Conservation (phyloP, 2,888 invertebrate genomes). For the Tetramorium bicarinatum region DNA sequence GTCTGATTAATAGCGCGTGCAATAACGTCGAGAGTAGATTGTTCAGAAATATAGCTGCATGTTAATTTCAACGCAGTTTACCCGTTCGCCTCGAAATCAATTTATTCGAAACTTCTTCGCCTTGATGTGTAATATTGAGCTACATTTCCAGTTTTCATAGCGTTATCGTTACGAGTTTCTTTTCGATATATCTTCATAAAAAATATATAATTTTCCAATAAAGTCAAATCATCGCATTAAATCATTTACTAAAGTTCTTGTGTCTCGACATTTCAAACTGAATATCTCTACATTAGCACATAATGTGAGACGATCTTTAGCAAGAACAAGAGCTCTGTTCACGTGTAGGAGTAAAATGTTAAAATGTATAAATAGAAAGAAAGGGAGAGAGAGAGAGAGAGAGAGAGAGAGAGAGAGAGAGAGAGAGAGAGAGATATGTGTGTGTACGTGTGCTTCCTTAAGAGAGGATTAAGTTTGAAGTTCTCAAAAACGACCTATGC, state of each 20-base stretch:
- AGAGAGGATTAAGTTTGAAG: constrained; percentile 62
- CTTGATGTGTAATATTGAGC: not conserved
- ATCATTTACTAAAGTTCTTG: constrained; percentile 18
- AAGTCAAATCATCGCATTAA: not conserved
- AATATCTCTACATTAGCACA: not conserved
- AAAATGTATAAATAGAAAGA: not conserved
- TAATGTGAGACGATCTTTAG: constrained; percentile 27
- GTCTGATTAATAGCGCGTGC: constrained; percentile 45
- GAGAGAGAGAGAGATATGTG: constrained; percentile 4
- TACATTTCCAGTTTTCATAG: not conserved
- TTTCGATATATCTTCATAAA: not conserved
- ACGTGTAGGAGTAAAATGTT: constrained; percentile 50
- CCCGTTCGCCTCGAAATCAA: not conserved
- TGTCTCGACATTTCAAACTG: not conserved
- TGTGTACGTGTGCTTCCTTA: constrained; percentile 31
- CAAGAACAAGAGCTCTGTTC: constrained; percentile 50
- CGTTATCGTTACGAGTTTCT: not conserved
- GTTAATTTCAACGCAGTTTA: constrained; percentile 27
- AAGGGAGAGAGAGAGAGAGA: constrained; percentile 6
- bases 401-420: not conserved
- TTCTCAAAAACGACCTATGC: constrained; percentile 58
- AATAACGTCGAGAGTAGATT: constrained; percentile 16
- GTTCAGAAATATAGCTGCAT: constrained; percentile 40
- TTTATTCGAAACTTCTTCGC: not conserved
- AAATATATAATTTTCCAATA: constrained; percentile 24